Base-by-base conservation (phyloP, 2,113 vertebrate genomes). In the Rhinolophus sinicus region DNA sequence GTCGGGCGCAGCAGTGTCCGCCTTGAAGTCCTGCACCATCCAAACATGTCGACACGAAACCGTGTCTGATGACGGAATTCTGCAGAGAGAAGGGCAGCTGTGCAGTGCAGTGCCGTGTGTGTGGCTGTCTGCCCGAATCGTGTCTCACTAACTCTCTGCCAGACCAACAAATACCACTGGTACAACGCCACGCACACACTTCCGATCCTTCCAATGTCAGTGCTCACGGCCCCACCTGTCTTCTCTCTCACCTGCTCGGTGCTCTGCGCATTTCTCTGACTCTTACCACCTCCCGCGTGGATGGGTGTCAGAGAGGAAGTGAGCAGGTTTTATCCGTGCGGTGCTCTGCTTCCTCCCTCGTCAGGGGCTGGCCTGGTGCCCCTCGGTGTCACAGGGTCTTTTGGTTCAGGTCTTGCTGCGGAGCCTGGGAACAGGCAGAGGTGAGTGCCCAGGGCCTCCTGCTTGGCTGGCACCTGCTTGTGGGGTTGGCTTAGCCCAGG, bases 401-500 rank as follows among this genome's bases (percentile, higher is more conserved):
- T 14, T 22, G 47, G 50, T n/a, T 54, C 35, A 90, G 73, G 33
- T 72, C 67, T 5, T 47, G 30, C 18, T 30, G 35, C 4, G 14
- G 47, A 80, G 60, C 22, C 52, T 21, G 16, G 40, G 33, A 47
- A 30, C 0, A 8, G 78, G 8, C 24, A 72, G 54, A 62, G 33
- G 24, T 50, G 15, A 4, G 1, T 21, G 2, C n/a, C 3, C 4
- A 1, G 73, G 30, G 35, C 40, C 24, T 22, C 24, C 33, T 14
- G 2, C 62, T 56, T 50, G 40, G n/a, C n/a, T 56, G 76, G 50
- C 44, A 10, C 54, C 33, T 73, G 21, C 26, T 18, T 2, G 11
- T 44, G 40, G 30, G 40, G 26, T 56, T 14, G 56, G 14, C 33
- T 58, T 69, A 40, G 7, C 24, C 10, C 35, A 69, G 77, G 60